Evolutionary conservation across 2,888 invertebrate genomes (phyloP), one percentile per base, ranked within the genome.

Genomic region (Pterobdella sp.): DNA sequence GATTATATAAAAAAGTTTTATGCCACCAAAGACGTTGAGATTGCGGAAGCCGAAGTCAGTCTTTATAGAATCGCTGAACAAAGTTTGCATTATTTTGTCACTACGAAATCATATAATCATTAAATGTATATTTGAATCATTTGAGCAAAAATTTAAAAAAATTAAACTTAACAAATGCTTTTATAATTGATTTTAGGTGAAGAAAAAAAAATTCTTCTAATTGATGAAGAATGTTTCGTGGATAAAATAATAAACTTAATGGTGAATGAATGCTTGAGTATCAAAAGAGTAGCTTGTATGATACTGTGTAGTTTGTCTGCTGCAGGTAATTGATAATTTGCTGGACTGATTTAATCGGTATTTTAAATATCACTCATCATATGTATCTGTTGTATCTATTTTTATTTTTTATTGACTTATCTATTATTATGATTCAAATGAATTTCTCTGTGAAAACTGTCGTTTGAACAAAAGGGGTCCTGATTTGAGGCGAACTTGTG

Each of bases 271-370:
- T 71, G 71, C 32, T 35, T 71, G 26, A 71, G 71, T 34, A 52
- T 63, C 63, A 71, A 29, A 26, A 60, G 71, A 22, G 22, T 71
- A 7, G 31, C 71, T 56, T 71, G 63, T 31, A 71, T 71, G 71
- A 26, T 71, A 18, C 35, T 71, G n/a, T 60, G 63, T 56, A 60
- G 60, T 31, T 31, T 71, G 63, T 49, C 52, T 34, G 32, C 31
- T 2, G 10, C 14, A 36, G 60, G 71, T 71, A n/a, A 26, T 60
- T 63, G n/a, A 22, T 37, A 29, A 29, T 42, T 37, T 0, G 29
- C 37, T 7, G n/a, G 22, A 37, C n/a, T 34, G n/a, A n/a, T n/a
- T n/a, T n/a, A n/a, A n/a, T n/a, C n/a, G n/a, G n/a, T n/a, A n/a
- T n/a, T n/a, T n/a, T n/a, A n/a, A n/a, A n/a, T n/a, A n/a, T n/a